A percentile compares a stretch with the other conserved stretches of the same genome.
phyloP scores from a whole-genome alignment of 64 coral and sea anemone genomes.

The Catalaphyllia jardinei region DNA sequence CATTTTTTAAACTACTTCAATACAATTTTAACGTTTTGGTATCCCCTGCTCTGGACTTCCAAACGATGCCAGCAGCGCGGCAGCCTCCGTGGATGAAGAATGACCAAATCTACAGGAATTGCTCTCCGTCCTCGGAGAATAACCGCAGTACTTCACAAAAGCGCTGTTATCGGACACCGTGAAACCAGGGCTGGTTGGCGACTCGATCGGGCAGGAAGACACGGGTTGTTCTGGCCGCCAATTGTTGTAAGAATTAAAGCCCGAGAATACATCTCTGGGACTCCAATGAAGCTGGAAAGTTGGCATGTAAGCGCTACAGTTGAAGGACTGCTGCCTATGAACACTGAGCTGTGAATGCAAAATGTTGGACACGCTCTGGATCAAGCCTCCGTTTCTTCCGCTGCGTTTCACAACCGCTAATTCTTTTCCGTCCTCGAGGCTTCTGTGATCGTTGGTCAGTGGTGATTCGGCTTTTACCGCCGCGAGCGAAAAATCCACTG shows the following conservation, averaged over 20 bases:
- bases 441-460: neutral
- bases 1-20: no score
- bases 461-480: neutral
- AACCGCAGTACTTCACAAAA: constrained; percentile 22
- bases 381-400: neutral
- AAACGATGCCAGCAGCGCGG: constrained; percentile 23
- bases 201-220: neutral
- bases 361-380: constrained; percentile 33
- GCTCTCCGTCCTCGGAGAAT: neutral
- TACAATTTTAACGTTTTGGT: neutral
- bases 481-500: neutral
- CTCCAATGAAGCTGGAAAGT: constrained; percentile 9
- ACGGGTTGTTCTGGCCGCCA: neutral
- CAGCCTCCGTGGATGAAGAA: constrained; percentile 3
- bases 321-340: neutral
- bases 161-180: constrained; percentile 35
- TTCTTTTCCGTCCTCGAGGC: neutral
- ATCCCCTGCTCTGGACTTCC: constrained; percentile 21
- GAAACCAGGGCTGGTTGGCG: constrained; percentile 2
- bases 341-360: neutral
- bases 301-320: constrained; percentile 8
- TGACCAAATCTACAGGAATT: neutral
- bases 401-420: neutral
- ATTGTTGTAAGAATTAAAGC: neutral
- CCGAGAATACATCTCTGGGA: neutral